These are phyloP conservation scores for Standfussiana lucernea DNA, from an alignment of 2,888 invertebrate genomes.

Conservation along the genomic window DNA sequence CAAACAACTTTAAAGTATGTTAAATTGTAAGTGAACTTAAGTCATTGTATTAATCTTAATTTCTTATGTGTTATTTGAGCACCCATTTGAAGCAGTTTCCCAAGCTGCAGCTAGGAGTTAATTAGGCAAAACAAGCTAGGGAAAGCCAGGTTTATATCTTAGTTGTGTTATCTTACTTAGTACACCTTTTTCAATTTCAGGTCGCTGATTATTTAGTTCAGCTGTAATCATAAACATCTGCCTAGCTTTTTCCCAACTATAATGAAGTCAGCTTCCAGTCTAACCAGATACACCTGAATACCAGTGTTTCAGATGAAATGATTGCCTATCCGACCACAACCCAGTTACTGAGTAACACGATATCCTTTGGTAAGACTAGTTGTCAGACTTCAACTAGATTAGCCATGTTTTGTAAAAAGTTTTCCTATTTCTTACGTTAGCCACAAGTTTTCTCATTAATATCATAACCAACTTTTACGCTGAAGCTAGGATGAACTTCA, in stretches of 20 bases:
- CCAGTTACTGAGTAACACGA: neutral
- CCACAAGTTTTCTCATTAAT: neutral
- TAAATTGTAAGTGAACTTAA: no score
- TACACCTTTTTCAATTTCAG: neutral
- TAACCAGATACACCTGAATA: neutral
- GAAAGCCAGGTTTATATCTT: neutral
- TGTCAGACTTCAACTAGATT: no score
- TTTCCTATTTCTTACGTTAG: neutral
- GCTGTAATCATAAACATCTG: neutral
- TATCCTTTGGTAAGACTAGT: neutral
- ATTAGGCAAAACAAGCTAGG: no score
- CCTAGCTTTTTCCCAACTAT: neutral
- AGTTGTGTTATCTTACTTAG: no score
- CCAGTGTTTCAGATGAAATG: neutral
- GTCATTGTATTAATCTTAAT: no score
- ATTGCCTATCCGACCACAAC: neutral
- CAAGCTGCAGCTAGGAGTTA: no score
- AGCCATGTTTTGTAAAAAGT: neutral
- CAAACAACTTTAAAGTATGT: no score
- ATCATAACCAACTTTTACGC: neutral
- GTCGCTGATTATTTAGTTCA: neutral
- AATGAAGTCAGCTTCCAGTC: neutral
- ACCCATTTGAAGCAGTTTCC: no score
- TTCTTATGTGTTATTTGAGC: no score
- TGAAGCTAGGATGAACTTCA: neutral